Conservation (phyloP, 2,888 invertebrate genomes). For the Portevinia maculata region DNA sequence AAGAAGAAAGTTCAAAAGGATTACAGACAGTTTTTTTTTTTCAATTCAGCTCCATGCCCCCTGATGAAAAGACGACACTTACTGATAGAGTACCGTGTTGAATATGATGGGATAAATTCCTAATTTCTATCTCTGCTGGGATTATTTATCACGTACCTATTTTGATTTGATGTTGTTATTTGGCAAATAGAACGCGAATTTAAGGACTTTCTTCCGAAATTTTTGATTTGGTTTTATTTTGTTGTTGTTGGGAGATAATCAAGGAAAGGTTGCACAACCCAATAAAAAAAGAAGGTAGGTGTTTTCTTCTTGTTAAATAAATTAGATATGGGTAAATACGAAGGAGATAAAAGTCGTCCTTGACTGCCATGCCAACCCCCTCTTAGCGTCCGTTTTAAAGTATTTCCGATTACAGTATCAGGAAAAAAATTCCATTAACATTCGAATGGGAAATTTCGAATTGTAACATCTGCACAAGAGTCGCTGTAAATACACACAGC, state of each 20-base stretch:
- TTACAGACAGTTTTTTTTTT: slow-evolving; percentile 24
- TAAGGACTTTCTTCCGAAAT: slow-evolving; percentile 61
- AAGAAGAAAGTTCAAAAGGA: slow-evolving; percentile 68
- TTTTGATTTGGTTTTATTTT: slow-evolving; percentile 5
- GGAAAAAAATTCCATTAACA: slow-evolving; percentile 54
- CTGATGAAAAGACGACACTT: slow-evolving; percentile 19
- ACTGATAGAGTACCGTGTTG: slow-evolving; percentile 32
- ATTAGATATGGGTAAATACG: slow-evolving; percentile 57
- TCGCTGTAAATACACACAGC: slow-evolving; percentile 52
- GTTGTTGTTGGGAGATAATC: slow-evolving; percentile 53
- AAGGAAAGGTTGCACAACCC: slow-evolving; percentile 53
- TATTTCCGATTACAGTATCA: slow-evolving; percentile 60
- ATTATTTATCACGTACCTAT: slow-evolving; percentile 73
- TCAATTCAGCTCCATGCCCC: not conserved
- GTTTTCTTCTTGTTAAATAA: slow-evolving; percentile 37
- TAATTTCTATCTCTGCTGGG: slow-evolving; percentile 69
- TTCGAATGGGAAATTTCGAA: slow-evolving; percentile 53
- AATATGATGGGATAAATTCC: slow-evolving; percentile 68
- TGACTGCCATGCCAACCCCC: slow-evolving; percentile 6
- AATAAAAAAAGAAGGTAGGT: slow-evolving; percentile 8
- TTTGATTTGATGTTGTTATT: slow-evolving; percentile 74
- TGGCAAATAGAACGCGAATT: slow-evolving; percentile 72
- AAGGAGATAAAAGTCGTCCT: slow-evolving; percentile 30
- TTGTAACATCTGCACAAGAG: slow-evolving; percentile 58
- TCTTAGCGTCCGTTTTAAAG: slow-evolving; percentile 52